A percentile compares a stretch with the other conserved stretches of the same genome.
These are phyloP conservation scores for Pluvianellus socialis DNA, from an alignment of 2,113 vertebrate genomes.

Conservation along the genomic window DNA sequence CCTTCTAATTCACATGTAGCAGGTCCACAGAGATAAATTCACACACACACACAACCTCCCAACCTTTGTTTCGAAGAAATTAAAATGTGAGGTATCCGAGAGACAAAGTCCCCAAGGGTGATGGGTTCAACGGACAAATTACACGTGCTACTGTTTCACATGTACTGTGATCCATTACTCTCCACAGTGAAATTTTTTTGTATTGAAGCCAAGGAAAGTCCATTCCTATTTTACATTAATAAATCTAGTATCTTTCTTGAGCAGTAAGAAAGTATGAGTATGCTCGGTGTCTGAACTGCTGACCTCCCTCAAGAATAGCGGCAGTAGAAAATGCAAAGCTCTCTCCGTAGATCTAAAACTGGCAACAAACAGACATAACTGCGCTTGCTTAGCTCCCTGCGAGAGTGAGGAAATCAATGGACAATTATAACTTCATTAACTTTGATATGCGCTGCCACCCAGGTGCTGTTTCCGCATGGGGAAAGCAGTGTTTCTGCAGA, in stretches of 20 bases:
- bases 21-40: neutral
- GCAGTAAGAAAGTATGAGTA: neutral
- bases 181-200: neutral
- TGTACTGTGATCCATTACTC: neutral
- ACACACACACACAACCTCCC: no score
- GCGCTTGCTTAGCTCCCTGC: neutral
- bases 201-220: neutral
- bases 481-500: neutral
- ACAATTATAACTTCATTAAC: conserved; percentile 16
- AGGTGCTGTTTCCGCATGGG: accelerated
- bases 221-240: neutral
- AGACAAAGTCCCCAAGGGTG: neutral
- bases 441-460: neutral
- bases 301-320: neutral
- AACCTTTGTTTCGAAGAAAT: neutral
- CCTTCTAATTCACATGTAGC: neutral
- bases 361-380: neutral
- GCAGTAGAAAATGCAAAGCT: neutral
- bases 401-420: neutral
- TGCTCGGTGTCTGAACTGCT: neutral
- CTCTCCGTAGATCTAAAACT: neutral
- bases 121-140: neutral
- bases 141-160: neutral
- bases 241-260: neutral
- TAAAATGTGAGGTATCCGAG: neutral